Conservation (phyloP, 2,797 vertebrate genomes). For the Lemur catta region DNA sequence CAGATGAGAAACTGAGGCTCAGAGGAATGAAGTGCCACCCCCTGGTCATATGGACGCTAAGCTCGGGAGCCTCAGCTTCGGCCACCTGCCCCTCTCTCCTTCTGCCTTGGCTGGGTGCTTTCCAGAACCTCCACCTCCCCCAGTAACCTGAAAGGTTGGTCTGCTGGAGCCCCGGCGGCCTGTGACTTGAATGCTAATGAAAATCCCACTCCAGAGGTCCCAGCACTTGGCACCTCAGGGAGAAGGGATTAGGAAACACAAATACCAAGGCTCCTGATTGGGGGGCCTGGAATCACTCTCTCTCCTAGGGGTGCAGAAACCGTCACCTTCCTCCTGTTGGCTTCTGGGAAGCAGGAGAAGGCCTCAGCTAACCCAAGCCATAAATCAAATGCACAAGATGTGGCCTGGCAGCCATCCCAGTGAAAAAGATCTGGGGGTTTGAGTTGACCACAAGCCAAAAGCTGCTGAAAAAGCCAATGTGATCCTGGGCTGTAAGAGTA, state of each 20-base stretch:
- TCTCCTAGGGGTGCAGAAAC: conserved; percentile 36
- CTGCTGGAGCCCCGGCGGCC: not conserved
- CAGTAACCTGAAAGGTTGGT: not conserved
- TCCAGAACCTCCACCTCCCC: not conserved
- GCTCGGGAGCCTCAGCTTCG: not conserved
- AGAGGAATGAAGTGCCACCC: not conserved
- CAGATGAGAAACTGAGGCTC: not conserved
- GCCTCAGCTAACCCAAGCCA: conserved; percentile 65
- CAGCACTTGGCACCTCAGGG: not conserved
- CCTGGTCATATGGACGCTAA: accelerated
- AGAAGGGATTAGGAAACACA: conserved; percentile 35
- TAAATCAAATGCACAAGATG: conserved; percentile 76
- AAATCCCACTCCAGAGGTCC: not conserved
- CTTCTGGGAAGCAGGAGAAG: conserved; percentile 66
- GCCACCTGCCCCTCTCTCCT: not conserved
- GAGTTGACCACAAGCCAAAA: conserved; percentile 75
- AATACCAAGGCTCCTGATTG: not conserved
- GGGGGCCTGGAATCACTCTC: not conserved
- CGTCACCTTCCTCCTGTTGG: conserved; percentile 25
- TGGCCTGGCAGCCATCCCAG: conserved; percentile 67
- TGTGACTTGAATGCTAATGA: conserved; percentile 45
- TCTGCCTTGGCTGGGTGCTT: not conserved
- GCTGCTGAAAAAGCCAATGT: conserved; percentile 59
- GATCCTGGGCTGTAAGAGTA: not conserved
- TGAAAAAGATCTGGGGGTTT: conserved; percentile 75